Base-by-base conservation (phyloP, 1,140 invertebrate genomes). In the Forficula auricularia region DNA sequence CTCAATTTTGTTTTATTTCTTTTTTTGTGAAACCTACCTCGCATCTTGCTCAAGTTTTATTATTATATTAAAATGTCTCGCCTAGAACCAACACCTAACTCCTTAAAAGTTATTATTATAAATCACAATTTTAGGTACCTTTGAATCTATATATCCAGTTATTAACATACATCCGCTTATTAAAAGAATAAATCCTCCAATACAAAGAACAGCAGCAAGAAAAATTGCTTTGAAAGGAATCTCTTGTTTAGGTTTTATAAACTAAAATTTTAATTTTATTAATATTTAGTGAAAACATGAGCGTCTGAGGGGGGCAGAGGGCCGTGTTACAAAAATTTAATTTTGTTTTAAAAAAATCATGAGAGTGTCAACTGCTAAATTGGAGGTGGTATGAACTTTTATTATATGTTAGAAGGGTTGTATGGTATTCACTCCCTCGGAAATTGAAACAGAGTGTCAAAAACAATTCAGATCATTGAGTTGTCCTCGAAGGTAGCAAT, bases 141-240 rank as follows among this genome's bases (percentile, higher is more conserved):
- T 75, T 7, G 75, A 68, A 59, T 79, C 72, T 52, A 87, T 79
- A 54, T 81, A 71, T 31, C 83, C 84, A 43, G 76, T 73, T 14
- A 86, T 67, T 41, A 88, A 72, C 38, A 88, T 60, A 43, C 73
- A 74, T 20, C 81, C 82, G 43, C 82, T 64, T 27, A 82, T 66
- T 9, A 89, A 69, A 43, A 88, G 64, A 12, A 76, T 50, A 12
- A 72, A 74, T 14, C 86, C 86, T 16, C 74, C 72, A 16, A 83
- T 55, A 53, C 83, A 82, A 7, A 88, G 61, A 37, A 80, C 65
- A 30, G 72, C 60, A 2, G 86, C 83, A 47, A 88, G 65, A 27
- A 65, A 57, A 30, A 90, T 81, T 1, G 84, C 80, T 61, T 80
- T 83, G 73, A 80, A 86, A 45, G 84, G 86, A 55, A 88, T 71